Base-by-base conservation (phyloP, 2,797 vertebrate species). In the Micrastur ruficollis region DNA sequence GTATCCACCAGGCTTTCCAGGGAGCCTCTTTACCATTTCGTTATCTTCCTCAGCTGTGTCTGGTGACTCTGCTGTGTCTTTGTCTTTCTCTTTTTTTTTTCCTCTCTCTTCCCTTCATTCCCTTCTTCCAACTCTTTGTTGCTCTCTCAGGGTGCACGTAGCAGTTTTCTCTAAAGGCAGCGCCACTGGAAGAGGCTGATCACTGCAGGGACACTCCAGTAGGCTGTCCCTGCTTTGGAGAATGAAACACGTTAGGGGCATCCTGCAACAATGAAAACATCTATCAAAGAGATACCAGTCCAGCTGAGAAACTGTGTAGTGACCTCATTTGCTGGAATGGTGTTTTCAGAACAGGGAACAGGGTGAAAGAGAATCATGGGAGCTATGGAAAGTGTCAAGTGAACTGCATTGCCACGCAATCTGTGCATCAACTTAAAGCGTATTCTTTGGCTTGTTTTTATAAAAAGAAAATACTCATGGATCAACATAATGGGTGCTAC, bases 21-120 rank as follows among this genome's bases (percentile, higher is more conserved):
- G 58, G 10, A 85, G 3, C n/a, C 5, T 95, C 62, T 72, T 86
- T 81, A 63, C 31, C 6, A 4, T 80, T 82, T 65, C 23, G 14
- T 81, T 53, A 47, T 66, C 53, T 74, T 89, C 17, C 14, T 59
- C 46, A 72, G 17, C 42, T 52, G 6, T 44, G 11, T 40, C 34
- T 59, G 38, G 32, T 1, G 3, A 15, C 8, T 67, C 15, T 62
- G 32, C 25, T 0, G 0, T 46, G 20, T 44, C 50, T 86, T 85
- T 86, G 15, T 42, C 63, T 65, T 76, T 49, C 29, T 61, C 14
- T 62, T 4, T 52, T 18, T 84, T 32, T 36, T 36, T 62, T 49
- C 11, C 1, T 14, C 3, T 44, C 16, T 46, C 38, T 59, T 74
- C 81, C 29, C 17, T 74, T 72, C 27, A 50, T 66, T 94, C 7